Percentiles rank a stretch among this genome's conserved stretches.
phyloP scores from a whole-genome alignment of 2,113 vertebrate genomes.

The Chaenocephalus aceratus region DNA sequence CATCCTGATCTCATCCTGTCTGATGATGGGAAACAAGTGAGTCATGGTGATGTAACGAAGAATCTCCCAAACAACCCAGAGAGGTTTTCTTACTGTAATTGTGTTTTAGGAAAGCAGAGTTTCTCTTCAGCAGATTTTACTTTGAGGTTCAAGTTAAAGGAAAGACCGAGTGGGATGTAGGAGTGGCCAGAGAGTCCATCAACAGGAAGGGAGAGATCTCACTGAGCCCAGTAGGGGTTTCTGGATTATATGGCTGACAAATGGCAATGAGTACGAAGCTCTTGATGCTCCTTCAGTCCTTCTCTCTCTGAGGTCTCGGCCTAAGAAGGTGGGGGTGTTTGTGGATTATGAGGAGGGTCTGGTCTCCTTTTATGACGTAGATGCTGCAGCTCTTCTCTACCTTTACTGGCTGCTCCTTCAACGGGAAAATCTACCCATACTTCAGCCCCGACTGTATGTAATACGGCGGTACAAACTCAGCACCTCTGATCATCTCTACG shows the following conservation, averaged over 20 bases:
- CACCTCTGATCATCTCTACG: constrained; percentile 4
- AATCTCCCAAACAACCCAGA: constrained; percentile 1
- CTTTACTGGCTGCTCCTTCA: constrained; percentile 39
- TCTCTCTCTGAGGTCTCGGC: not conserved
- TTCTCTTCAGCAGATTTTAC: constrained; percentile 40
- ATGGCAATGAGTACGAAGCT: not conserved
- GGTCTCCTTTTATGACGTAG: constrained; percentile 38
- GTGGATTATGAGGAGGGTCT: constrained; percentile 35
- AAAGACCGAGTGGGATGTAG: not conserved
- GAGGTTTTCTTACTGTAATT: fast-evolving
- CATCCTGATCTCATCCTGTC: fast-evolving
- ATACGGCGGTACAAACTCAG: not conserved
- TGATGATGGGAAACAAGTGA: constrained; percentile 2
- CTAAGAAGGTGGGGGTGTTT: constrained; percentile 39
- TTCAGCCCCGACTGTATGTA: fast-evolving
- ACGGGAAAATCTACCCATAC: constrained; percentile 6
- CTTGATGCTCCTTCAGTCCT: fast-evolving
- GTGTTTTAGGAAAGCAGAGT: constrained; percentile 16
- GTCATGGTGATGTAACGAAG: fast-evolving
- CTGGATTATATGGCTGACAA: not conserved
- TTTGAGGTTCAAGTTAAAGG: constrained; percentile 34
- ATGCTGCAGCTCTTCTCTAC: constrained; percentile 31
- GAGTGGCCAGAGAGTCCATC: constrained; percentile 25
- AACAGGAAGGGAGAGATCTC: fast-evolving
- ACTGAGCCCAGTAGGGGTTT: fast-evolving